These are phyloP conservation scores for Eurystomus gularis DNA, from an alignment of 2,113 vertebrate species.

Conservation along the genomic window DNA sequence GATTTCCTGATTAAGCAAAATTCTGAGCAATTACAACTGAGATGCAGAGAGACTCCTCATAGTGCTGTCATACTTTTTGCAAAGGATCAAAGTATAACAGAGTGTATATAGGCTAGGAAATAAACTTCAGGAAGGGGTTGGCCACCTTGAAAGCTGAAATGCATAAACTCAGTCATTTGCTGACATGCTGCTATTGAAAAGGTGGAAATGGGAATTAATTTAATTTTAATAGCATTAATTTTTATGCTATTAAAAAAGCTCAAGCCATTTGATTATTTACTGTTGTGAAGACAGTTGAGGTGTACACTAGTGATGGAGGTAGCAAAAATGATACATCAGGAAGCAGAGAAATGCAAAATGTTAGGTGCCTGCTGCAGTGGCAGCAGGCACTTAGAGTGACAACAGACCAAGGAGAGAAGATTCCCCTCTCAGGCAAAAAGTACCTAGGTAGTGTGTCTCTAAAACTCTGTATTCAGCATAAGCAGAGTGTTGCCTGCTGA, in stretches of 20 bases:
- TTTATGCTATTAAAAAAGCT: not conserved
- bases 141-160: not conserved
- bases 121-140: not conserved
- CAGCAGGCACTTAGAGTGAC: not conserved
- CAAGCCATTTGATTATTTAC: not conserved
- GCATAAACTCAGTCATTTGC: not conserved
- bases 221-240: not conserved
- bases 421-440: not conserved
- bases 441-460: not conserved
- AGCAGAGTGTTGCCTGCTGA: not conserved
- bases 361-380: not conserved
- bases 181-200: not conserved
- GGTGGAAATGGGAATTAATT: not conserved
- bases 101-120: not conserved
- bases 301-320: not conserved
- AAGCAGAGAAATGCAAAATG: not conserved
- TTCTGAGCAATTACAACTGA: not conserved
- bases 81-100: not conserved
- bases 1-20: slow-evolving; percentile 32
- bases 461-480: not conserved
- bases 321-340: not conserved
- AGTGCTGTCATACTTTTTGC: not conserved
- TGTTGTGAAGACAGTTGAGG: not conserved
- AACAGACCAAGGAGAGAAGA: not conserved
- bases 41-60: not conserved